Evolutionary conservation across 2,113 vertebrate species (phyloP).

Genomic region (Connochaetes taurinus): DNA sequence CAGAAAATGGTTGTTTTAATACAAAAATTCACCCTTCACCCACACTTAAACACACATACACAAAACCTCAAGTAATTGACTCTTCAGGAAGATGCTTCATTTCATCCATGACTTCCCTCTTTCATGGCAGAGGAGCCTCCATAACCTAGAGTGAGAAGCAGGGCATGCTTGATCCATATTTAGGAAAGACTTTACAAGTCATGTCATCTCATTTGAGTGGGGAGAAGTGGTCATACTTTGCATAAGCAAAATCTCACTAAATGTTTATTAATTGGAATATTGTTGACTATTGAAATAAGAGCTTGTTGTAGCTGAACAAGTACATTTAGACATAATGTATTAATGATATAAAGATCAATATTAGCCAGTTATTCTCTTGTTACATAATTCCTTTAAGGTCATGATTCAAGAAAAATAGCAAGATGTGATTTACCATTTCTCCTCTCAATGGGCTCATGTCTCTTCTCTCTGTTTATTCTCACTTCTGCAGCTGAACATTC

Average conservation of each 20-base stretch:
- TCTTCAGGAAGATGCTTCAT: neutral
- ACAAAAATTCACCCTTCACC: neutral
- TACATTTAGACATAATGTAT: neutral
- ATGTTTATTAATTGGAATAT: neutral
- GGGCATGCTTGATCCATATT: neutral
- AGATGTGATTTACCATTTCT: neutral
- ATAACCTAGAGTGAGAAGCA: neutral
- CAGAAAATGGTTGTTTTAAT: neutral
- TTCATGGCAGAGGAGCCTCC: neutral
- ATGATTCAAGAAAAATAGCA: neutral
- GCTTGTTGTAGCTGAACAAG: neutral
- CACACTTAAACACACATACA: neutral
- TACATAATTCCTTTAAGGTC: neutral
- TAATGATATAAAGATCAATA: neutral
- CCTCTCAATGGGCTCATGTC: neutral
- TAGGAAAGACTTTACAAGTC: neutral
- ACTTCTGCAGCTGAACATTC: neutral
- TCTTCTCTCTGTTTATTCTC: neutral
- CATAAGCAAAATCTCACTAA: slow-evolving; percentile 26
- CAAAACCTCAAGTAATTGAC: neutral
- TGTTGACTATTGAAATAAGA: neutral
- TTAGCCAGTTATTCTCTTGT: neutral
- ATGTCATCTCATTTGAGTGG: neutral
- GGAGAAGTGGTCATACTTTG: neutral
- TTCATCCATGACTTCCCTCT: neutral